Base-by-base conservation (phyloP, 2,797 vertebrate species). In the Gastrophryne carolinensis region DNA sequence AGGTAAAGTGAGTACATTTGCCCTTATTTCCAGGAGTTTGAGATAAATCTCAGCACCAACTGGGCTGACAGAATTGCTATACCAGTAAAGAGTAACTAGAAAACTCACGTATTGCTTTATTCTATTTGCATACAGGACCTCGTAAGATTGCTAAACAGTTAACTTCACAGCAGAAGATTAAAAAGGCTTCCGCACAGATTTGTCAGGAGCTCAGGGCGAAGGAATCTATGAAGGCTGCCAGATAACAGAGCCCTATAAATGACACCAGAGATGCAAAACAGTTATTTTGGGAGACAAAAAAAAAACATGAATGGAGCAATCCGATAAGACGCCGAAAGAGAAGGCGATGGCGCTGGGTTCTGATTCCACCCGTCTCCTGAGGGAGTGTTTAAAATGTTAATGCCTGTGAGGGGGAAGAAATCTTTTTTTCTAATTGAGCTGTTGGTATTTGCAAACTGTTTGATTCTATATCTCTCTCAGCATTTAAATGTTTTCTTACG, bases 321-420 rank as follows among this genome's bases (percentile, higher is more conserved):
- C 44, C 9, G 50, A 73, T 73, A 73, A 64, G 60, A 17, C 15
- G 32, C 34, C 35, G 53, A 54, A 26, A 73, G 47, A 54, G 53
- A 54, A 41, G 5, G 37, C 30, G 3, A 11, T n/a, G 27, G 24
- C 11, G 21, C 30, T 41, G 27, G 34, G 56, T 35, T 64, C 49
- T 12, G 60, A 64, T 64, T 73, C 35, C 34, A n/a, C 15, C 17
- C 5, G 21, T 70, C 57, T 77, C 74, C 50, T 67, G 53, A 35
- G 63, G 62, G 32, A 66, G 44, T 54, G 35, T 54, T 69, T 62
- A 62, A 69, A 75, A 75, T 75, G 73, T 69, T 76, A 76, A 76
- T 56, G 57, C 27, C 73, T 44, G 34, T 30, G 65, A 54, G 54
- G 72, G 49, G 26, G 71, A 32, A 41, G 49, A 50, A 50, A 73